Evolutionary conservation across 2,113 vertebrate genomes (phyloP).

Genomic region (Cinclus mexicanus): DNA sequence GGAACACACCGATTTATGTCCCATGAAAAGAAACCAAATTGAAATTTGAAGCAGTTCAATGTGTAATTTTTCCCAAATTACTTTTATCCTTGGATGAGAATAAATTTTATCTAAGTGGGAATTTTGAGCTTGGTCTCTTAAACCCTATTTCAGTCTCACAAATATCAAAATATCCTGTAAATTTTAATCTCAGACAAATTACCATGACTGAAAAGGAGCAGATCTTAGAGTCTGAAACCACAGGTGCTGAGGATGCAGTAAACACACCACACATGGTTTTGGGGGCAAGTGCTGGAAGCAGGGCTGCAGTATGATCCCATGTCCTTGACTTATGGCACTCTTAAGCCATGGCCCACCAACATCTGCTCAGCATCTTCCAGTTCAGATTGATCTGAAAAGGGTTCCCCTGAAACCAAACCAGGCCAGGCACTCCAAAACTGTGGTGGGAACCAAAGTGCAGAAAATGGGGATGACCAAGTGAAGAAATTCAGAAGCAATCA

Average conservation of each 20-base stretch:
- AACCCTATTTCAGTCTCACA: not conserved
- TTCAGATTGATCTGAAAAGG: not conserved
- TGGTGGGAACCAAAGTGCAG: not conserved
- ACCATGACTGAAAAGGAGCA: not conserved
- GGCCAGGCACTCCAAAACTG: not conserved
- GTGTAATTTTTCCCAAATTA: not conserved
- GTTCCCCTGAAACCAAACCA: not conserved
- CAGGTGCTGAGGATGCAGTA: not conserved
- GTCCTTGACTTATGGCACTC: accelerated
- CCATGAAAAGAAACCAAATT: not conserved
- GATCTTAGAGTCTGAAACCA: accelerated
- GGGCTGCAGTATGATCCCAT: not conserved
- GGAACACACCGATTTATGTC: not conserved
- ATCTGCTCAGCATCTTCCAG: not conserved
- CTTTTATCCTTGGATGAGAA: not conserved
- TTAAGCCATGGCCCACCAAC: not conserved
- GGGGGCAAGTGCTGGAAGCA: not conserved
- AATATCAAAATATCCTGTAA: not conserved
- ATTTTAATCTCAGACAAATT: not conserved
- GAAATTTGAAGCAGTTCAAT: not conserved
- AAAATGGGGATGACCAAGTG: not conserved
- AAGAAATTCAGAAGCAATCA: not conserved
- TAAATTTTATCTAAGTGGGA: not conserved
- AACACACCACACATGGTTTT: not conserved
- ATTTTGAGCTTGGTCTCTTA: not conserved